phyloP scores from a whole-genome alignment of 1,140 invertebrate genomes.

The Planococcus citri region DNA sequence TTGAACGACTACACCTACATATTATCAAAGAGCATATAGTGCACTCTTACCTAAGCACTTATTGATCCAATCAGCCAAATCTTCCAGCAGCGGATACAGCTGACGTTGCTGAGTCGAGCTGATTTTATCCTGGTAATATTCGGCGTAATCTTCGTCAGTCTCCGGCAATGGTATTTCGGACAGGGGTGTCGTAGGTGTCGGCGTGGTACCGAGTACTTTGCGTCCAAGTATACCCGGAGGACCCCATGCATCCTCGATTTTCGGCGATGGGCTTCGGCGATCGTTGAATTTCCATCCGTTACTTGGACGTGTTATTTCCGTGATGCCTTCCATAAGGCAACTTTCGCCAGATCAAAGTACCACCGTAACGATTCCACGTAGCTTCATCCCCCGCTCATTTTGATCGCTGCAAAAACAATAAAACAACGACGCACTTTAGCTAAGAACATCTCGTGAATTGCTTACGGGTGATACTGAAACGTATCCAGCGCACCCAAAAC shows the following conservation, averaged over 20 bases:
- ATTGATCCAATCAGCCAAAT: conserved; percentile 74
- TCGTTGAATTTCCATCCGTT: not conserved
- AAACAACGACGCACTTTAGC: not conserved
- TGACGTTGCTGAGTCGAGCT: conserved; percentile 61
- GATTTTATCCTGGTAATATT: conserved; percentile 61
- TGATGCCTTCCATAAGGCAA: conserved; percentile 3
- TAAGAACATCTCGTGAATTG: not conserved
- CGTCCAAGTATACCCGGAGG: not conserved
- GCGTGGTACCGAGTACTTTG: not conserved
- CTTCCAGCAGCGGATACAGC: conserved; percentile 67
- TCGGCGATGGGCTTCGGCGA: not conserved
- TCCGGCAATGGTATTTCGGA: conserved; percentile 42
- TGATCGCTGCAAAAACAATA: not conserved
- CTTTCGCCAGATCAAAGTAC: conserved; percentile 6
- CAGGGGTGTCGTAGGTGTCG: not conserved
- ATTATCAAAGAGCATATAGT: too few species aligned
- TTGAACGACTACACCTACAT: too few species aligned
- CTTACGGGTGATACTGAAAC: too few species aligned
- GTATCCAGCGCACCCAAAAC: not conserved
- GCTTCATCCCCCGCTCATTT: conserved; percentile 16
- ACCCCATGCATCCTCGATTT: not conserved
- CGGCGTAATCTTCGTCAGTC: conserved; percentile 51
- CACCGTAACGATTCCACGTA: not conserved
- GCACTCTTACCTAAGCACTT: conserved; percentile 56
- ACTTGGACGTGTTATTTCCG: not conserved